These are phyloP conservation scores for Herpailurus yagouaroundi DNA, from an alignment of 2,113 vertebrate species.

Conservation along the genomic window DNA sequence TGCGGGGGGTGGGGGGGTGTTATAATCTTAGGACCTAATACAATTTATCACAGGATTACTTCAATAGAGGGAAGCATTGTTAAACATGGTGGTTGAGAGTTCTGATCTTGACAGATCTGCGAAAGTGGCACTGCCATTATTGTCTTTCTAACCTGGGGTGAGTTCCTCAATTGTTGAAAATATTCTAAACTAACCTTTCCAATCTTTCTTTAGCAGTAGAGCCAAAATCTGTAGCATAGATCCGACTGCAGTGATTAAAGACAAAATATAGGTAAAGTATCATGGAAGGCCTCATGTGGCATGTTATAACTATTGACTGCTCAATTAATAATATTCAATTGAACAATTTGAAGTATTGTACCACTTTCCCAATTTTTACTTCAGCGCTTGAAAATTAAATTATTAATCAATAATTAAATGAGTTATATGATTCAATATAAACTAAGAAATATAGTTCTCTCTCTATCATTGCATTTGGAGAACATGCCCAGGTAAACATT, in stretches of 20 bases:
- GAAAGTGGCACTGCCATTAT: neutral
- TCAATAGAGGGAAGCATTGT: neutral
- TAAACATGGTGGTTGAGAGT: neutral
- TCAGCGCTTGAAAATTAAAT: neutral
- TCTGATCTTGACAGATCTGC: neutral
- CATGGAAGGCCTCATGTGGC: neutral
- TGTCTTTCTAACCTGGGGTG: neutral
- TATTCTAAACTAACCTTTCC: neutral
- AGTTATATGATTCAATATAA: neutral
- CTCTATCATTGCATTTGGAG: neutral
- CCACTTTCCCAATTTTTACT: neutral
- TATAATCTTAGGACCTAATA: neutral
- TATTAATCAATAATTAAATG: neutral
- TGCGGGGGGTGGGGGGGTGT: neutral
- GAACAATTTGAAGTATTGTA: neutral
- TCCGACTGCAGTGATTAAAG: neutral
- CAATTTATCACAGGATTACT: neutral
- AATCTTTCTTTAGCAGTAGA: neutral
- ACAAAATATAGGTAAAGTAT: neutral
- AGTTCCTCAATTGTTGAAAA: neutral
- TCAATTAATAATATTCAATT: constrained; percentile 16
- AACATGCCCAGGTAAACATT: neutral
- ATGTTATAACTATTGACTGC: neutral
- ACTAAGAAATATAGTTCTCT: neutral
- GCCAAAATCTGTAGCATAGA: neutral